phyloP scores from a whole-genome alignment of 2,797 vertebrate genomes.

The Melanotaenia boesemani region DNA sequence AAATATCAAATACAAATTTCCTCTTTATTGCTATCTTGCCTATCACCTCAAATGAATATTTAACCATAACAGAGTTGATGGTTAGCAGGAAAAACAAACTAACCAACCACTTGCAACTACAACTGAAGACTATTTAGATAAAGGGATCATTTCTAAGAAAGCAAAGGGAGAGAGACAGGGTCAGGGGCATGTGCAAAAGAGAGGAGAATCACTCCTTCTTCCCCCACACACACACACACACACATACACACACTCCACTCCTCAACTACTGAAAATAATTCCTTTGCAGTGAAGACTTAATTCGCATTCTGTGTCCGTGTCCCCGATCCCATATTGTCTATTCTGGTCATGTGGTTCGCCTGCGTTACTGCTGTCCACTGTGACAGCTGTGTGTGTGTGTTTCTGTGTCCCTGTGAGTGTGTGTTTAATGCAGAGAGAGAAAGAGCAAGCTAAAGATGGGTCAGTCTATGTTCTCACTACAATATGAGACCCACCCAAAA shows the following conservation, averaged over 20 bases:
- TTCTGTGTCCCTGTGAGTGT: slow-evolving; percentile 25
- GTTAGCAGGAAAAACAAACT: slow-evolving; percentile 52
- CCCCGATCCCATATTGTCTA: slow-evolving; percentile 72
- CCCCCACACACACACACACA: slow-evolving; percentile 2
- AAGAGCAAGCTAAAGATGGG: slow-evolving; percentile 43
- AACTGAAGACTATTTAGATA: slow-evolving; percentile 70
- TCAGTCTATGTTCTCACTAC: slow-evolving; percentile 47
- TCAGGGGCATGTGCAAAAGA: slow-evolving; percentile 45
- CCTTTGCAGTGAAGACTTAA: slow-evolving; percentile 76
- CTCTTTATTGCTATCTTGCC: slow-evolving; percentile 26
- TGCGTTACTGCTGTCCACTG: slow-evolving; percentile 67
- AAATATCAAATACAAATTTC: slow-evolving; percentile 36
- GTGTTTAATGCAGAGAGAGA: slow-evolving; percentile 45
- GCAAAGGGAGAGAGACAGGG: slow-evolving; percentile 21
- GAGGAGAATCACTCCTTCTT: slow-evolving; percentile 35
- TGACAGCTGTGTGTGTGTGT: slow-evolving; percentile 65
- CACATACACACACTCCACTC: slow-evolving; percentile 32
- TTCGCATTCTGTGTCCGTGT: slow-evolving; percentile 77
- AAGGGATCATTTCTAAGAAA: slow-evolving; percentile 52
- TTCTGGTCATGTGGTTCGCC: slow-evolving; percentile 72
- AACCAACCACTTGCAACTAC: slow-evolving; percentile 50
- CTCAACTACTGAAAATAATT: slow-evolving; percentile 71
- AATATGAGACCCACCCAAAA: slow-evolving; percentile 40
- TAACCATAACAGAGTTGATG: slow-evolving; percentile 51
- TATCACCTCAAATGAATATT: slow-evolving; percentile 63